These are phyloP conservation scores for Halyomorpha halys DNA, from an alignment of 1,140 invertebrate genomes.

Conservation along the genomic window DNA sequence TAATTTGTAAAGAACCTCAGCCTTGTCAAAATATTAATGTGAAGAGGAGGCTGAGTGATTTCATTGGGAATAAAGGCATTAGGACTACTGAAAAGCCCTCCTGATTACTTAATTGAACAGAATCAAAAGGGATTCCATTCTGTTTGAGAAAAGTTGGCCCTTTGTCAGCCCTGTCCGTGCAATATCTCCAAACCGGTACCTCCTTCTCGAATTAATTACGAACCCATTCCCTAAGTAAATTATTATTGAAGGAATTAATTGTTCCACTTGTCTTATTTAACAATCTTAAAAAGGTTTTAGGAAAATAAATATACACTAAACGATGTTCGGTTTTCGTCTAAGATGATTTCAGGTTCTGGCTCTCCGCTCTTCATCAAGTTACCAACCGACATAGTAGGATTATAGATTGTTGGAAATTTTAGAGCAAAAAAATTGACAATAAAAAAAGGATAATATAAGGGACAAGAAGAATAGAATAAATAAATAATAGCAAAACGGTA, in stretches of 20 bases:
- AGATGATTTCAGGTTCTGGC: too few species aligned
- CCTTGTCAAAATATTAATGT: conserved; percentile 12
- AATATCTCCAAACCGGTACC: not conserved
- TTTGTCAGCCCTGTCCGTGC: not conserved
- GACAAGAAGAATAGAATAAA: too few species aligned
- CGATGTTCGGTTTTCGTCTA: too few species aligned
- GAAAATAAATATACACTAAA: too few species aligned
- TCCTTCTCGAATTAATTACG: not conserved
- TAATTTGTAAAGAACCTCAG: too few species aligned
- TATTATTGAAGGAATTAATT: conserved; percentile 6
- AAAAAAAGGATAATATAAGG: too few species aligned
- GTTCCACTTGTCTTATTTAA: not conserved
- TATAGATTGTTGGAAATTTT: too few species aligned
- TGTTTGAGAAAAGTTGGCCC: conserved; percentile 13
- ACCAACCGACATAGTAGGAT: too few species aligned
- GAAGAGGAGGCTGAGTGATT: not conserved
- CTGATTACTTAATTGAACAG: conserved; percentile 15
- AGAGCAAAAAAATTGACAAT: too few species aligned
- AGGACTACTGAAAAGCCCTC: not conserved
- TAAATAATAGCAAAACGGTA: too few species aligned
- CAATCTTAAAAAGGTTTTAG: too few species aligned
- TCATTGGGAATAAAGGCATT: conserved; percentile 11
- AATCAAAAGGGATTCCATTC: conserved; percentile 14
- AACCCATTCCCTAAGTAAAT: conserved; percentile 6
- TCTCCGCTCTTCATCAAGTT: too few species aligned